Evolutionary conservation across 2,888 invertebrate species (phyloP).

Genomic region (Eulithis testata): DNA sequence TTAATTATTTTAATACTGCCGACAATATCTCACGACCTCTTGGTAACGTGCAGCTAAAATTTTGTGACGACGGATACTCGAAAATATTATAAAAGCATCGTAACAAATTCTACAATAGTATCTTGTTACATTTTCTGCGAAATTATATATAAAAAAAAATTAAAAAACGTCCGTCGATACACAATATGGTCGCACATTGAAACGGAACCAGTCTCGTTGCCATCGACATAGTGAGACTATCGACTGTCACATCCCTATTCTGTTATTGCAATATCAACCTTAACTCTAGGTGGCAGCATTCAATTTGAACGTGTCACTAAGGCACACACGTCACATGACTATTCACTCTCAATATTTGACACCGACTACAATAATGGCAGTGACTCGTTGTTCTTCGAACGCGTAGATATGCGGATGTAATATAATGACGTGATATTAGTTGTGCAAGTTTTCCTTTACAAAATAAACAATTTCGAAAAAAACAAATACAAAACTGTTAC

Average conservation of each 20-base stretch:
- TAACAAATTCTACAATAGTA: not conserved
- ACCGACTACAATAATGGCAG: constrained; percentile 45
- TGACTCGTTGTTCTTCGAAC: constrained; percentile 37
- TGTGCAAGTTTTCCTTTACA: constrained; percentile 25
- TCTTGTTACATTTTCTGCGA: constrained; percentile 14
- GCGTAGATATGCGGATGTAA: constrained; percentile 11
- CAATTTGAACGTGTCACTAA: constrained; percentile 33
- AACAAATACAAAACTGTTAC: too few species aligned
- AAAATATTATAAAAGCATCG: constrained; percentile 5
- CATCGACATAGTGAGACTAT: constrained; percentile 39
- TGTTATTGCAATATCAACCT: constrained; percentile 35
- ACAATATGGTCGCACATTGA: constrained; percentile 47
- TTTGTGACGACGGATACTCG: constrained; percentile 47
- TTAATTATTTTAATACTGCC: constrained; percentile 74
- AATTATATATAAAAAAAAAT: constrained; percentile 15
- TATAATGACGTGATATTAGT: constrained; percentile 10
- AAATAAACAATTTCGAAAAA: constrained; percentile 3
- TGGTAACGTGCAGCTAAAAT: constrained; percentile 52
- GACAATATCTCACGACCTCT: constrained; percentile 58
- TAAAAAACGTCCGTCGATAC: constrained; percentile 45
- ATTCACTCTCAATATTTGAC: constrained; percentile 33
- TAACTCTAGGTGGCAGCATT: constrained; percentile 30
- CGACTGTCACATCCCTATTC: constrained; percentile 37
- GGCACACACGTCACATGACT: constrained; percentile 36
- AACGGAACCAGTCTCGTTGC: constrained; percentile 50